Evolutionary conservation across 2,888 invertebrate genomes (phyloP), one percentile per base, ranked within the genome.

Genomic region (Matsumyia berberina): DNA sequence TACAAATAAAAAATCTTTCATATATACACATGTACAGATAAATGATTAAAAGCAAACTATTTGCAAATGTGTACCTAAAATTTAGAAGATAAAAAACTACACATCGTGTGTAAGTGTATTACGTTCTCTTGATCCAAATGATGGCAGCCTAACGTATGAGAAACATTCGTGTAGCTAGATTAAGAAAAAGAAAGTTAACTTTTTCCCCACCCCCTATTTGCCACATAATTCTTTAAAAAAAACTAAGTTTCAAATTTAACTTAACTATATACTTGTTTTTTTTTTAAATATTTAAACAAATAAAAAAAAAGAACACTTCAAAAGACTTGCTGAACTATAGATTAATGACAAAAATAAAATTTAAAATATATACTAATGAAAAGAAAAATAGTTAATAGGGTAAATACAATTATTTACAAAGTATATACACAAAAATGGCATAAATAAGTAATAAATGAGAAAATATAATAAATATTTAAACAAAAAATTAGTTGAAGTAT

Each of bases 241-340:
- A 33, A 24, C 11, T 42, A 31, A 11, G n/a, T 69, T 62, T 44
- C 29, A 44, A 2, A 31, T 44, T 17, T 44, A 17, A 33, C 7
- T 46, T 67, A 24, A 46, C 8, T 11, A 24, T 31, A 4, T 24
- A 24, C 24, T 24, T 24, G 4, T 39, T 49, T 46, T 39, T 19
- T 49, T 8, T 51, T 39, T 66, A 19, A 53, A 51, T 19, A 51
- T 33, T 46, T 35, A 39, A 64, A 33, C 31, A 73, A 77, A 62
- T 69, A 70, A 3, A 70, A 72, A 67, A 72, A 3, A 70, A 72
- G 60, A 72, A 85, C 64, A 80, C 81, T 81, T 86, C 81, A 81
- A 81, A 86, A 81, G 85, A 86, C 81, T 86, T 86, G 86, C 86
- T 86, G 86, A 86, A 86, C 76, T 81, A 67, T 86, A 81, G 76